Conservation (phyloP, 2,888 invertebrate species). For the Acrocyrtus sp. region DNA sequence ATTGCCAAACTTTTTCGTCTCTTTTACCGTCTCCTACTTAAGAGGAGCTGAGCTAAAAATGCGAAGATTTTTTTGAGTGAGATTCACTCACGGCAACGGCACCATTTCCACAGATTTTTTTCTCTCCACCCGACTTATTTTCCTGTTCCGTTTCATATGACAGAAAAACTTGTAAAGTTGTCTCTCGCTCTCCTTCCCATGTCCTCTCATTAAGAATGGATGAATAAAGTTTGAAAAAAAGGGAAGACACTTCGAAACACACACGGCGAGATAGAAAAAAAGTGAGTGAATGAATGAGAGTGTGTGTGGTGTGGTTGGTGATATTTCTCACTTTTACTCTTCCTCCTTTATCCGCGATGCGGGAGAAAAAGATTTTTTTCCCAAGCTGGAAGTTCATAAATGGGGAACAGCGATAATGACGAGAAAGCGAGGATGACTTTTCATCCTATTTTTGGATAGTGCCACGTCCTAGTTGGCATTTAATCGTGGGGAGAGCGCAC, state of each 20-base stretch:
- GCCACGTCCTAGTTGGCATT: background rate
- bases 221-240: constrained; percentile 19
- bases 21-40: background rate
- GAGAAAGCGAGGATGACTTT: constrained; percentile 29
- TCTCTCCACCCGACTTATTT: background rate
- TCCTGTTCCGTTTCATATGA: constrained; percentile 15
- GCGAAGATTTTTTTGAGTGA: background rate
- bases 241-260: background rate
- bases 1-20: background rate
- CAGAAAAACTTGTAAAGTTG: constrained; percentile 29
- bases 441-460: constrained; percentile 2
- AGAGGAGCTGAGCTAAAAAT: background rate
- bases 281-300: background rate
- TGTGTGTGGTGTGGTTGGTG: constrained; percentile 20
- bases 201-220: constrained; percentile 39
- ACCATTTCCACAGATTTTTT: no score
- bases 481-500: constrained; percentile 7
- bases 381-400: no score
- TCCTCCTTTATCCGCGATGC: constrained; percentile 21
- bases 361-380: no score
- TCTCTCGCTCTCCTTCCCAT: constrained; percentile 4
- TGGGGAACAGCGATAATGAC: no score
- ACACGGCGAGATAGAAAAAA: background rate
- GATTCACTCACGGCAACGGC: background rate
- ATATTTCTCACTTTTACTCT: constrained; percentile 32